Evolutionary conservation across 2,888 invertebrate genomes (phyloP).

Genomic region (Cyrtodaria siliqua): DNA sequence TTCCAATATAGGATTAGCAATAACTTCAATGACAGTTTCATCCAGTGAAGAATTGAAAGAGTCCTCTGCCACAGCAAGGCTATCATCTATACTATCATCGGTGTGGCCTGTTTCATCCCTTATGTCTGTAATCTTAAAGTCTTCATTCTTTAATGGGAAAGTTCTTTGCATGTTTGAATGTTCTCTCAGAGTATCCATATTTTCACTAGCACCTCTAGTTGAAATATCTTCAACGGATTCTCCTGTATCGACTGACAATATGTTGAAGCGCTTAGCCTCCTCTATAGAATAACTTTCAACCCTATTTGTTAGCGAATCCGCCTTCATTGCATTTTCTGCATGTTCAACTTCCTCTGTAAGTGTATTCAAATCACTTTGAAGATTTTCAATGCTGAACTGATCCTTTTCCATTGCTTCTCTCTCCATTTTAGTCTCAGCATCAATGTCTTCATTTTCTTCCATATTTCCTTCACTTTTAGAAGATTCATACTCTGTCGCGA

Average conservation of each 20-base stretch:
- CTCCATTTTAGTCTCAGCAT: neutral
- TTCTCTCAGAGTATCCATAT: no score
- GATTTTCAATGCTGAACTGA: neutral
- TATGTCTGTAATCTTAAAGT: neutral
- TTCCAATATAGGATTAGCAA: neutral
- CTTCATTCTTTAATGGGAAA: no score
- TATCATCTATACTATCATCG: slow-evolving; percentile 1
- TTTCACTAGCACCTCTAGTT: no score
- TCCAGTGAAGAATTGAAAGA: slow-evolving; percentile 18
- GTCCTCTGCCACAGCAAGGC: neutral
- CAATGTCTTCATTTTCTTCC: slow-evolving; percentile 5
- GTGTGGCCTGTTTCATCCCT: neutral
- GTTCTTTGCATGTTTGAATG: no score
- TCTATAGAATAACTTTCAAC: neutral
- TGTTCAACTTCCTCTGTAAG: neutral
- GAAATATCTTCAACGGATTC: no score
- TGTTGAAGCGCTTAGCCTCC: no score
- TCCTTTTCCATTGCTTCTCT: neutral
- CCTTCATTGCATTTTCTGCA: slow-evolving; percentile 4
- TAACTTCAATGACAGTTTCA: slow-evolving; percentile 21
- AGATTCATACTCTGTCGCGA: neutral
- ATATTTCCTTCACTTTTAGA: neutral
- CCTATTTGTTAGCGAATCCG: neutral
- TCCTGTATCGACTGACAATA: no score
- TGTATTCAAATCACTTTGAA: neutral